phyloP scores from a whole-genome alignment of 2,888 invertebrate genomes.

The Campaea margaritaria region DNA sequence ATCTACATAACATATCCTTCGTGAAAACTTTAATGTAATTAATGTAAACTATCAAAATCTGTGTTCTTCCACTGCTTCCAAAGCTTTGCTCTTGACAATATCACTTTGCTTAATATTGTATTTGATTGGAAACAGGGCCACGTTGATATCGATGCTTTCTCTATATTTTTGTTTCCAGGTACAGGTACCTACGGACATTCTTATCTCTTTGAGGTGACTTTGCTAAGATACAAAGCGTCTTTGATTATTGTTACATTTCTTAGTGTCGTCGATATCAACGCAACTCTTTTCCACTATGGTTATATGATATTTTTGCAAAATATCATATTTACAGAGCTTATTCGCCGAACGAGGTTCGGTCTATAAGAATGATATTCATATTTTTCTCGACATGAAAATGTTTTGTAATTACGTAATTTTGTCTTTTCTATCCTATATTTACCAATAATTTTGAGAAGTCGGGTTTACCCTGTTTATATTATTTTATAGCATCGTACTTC shows the following conservation, averaged over 20 bases:
- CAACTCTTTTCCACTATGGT: constrained; percentile 9
- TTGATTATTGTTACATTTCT: background rate
- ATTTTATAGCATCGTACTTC: constrained; percentile 58
- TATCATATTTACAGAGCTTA: constrained; percentile 26
- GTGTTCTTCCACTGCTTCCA: constrained; percentile 77
- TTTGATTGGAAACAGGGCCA: constrained; percentile 6
- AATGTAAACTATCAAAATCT: constrained; percentile 67
- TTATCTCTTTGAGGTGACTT: background rate
- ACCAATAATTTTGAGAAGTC: constrained; percentile 32
- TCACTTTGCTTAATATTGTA: constrained; percentile 12
- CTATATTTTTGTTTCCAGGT: too few species aligned
- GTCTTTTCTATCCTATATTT: constrained; percentile 18
- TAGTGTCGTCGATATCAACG: constrained; percentile 11
- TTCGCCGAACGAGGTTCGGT: constrained; percentile 28
- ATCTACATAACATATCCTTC: constrained; percentile 78
- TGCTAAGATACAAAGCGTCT: background rate
- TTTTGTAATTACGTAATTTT: constrained; percentile 15
- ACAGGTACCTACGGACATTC: background rate
- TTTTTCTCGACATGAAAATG: constrained; percentile 10
- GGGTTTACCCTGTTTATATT: constrained; percentile 26
- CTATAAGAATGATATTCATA: constrained; percentile 21
- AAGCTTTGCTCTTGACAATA: constrained; percentile 74
- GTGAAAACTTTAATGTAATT: constrained; percentile 52
- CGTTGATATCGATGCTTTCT: constrained; percentile 12
- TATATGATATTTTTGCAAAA: constrained; percentile 11